Base-by-base conservation (phyloP, 2,113 vertebrate species). In the Sebastes fasciatus region DNA sequence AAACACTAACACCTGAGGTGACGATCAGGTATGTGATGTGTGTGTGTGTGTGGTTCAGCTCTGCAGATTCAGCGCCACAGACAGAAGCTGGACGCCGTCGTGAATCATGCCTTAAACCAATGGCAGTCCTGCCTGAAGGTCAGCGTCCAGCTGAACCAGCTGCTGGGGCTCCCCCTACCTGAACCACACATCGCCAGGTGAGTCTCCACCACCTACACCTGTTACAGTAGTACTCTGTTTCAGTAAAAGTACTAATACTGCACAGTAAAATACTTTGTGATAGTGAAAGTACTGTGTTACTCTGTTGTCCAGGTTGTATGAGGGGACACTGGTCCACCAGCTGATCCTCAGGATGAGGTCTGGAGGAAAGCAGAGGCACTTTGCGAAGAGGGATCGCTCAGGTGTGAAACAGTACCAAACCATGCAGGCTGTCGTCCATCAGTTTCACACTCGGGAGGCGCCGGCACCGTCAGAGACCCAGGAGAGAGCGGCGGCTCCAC, bases 101-200 rank as follows among this genome's bases (percentile, higher is more conserved):
- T n/a, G n/a, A n/a, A n/a, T n/a, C n/a, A n/a, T n/a, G n/a, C n/a
- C n/a, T n/a, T n/a, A n/a, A n/a, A n/a, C n/a, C n/a, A n/a, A n/a
- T n/a, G n/a, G n/a, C n/a, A n/a, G n/a, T n/a, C n/a, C n/a, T n/a
- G n/a, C n/a, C n/a, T n/a, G n/a, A n/a, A n/a, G n/a, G n/a, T n/a
- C n/a, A n/a, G n/a, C n/a, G n/a, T n/a, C n/a, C n/a, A n/a, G n/a
- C n/a, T n/a, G n/a, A n/a, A n/a, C n/a, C n/a, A n/a, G n/a, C n/a
- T n/a, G n/a, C n/a, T n/a, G n/a, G n/a, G n/a, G n/a, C n/a, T n/a
- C n/a, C n/a, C n/a, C n/a, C n/a, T n/a, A n/a, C n/a, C n/a, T n/a
- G n/a, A n/a, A n/a, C n/a, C n/a, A n/a, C n/a, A n/a, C n/a, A 70
- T 96, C 6, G 92, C 95, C 17, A 74, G 95, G 97, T 99, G 95